Evolutionary conservation across 2,113 vertebrate genomes (phyloP).

Genomic region (Cepphus grylle): DNA sequence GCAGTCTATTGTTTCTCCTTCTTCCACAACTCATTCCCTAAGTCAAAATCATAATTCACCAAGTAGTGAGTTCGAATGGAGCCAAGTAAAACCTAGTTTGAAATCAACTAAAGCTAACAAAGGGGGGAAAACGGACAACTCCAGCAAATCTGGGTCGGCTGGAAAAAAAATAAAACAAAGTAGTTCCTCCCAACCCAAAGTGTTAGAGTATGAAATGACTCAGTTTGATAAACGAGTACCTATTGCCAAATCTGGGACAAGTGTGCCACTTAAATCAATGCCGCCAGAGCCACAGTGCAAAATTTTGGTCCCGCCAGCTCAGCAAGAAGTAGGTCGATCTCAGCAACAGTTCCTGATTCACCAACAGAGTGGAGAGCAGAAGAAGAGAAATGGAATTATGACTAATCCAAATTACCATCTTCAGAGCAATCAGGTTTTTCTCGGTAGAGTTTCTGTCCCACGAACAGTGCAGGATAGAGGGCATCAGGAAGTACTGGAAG

Average conservation of each 20-base stretch:
- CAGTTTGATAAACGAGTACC: constrained; percentile 90
- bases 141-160: constrained; percentile 80
- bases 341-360: constrained; percentile 90
- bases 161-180: constrained; percentile 88
- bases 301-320: constrained; percentile 79
- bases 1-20: constrained; percentile 94
- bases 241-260: constrained; percentile 81
- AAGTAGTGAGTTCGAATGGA: constrained; percentile 92
- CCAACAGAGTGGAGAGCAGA: constrained; percentile 88
- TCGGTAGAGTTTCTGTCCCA: constrained; percentile 90
- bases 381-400: constrained; percentile 96
- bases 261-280: constrained; percentile 70
- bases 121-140: constrained; percentile 79
- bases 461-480: constrained; percentile 84
- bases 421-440: constrained; percentile 93
- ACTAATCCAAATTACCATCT: constrained; percentile 98
- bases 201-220: constrained; percentile 97
- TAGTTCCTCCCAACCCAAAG: constrained; percentile 82
- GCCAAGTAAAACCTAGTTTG: constrained; percentile 86
- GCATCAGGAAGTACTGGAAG: constrained; percentile 91
- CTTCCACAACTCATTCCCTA: constrained; percentile 89
- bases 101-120: constrained; percentile 88
- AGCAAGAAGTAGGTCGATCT: constrained; percentile 80
- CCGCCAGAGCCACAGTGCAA: constrained; percentile 82
- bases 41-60: constrained; percentile 87